phyloP scores from a whole-genome alignment of 2,797 vertebrate genomes.

The Rhinatrema bivittatum region DNA sequence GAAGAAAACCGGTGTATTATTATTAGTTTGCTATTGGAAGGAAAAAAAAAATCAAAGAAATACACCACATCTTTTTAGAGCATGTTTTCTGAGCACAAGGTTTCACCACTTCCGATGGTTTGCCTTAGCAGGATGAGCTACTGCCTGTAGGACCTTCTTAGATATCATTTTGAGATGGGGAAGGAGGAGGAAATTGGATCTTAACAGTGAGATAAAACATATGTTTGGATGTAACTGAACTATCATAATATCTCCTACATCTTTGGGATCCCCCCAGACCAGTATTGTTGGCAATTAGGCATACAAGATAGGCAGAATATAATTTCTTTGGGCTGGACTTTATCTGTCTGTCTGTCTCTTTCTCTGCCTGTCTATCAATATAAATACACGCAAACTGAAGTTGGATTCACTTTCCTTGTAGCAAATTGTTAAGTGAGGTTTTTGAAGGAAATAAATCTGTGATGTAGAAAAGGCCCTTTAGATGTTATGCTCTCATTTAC shows the following conservation, averaged over 20 bases:
- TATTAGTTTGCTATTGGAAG: no score
- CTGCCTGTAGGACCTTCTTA: no score
- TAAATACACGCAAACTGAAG: background rate
- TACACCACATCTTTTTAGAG: no score
- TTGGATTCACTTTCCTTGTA: background rate
- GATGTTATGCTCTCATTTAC: background rate
- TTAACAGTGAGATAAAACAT: constrained; percentile 18
- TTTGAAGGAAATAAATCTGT: no score
- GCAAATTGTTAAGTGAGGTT: constrained; percentile 2
- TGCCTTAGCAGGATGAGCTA: no score
- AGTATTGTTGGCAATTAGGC: background rate
- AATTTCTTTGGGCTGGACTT: background rate
- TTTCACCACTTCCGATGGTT: no score
- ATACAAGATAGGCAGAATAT: constrained; percentile 4
- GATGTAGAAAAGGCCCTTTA: constrained; percentile 3
- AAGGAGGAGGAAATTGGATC: no score
- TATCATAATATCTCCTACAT: constrained; percentile 22
- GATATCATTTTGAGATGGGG: no score
- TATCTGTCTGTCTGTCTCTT: no score
- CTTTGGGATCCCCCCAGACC: constrained; percentile 10
- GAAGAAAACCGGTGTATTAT: constrained; percentile 3
- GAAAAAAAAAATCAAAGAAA: no score
- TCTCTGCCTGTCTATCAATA: no score
- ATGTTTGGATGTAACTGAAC: constrained; percentile 14
- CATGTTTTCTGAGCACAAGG: no score